Evolutionary conservation across 2,888 invertebrate species (phyloP).

Genomic region (Microchrysa polita): DNA sequence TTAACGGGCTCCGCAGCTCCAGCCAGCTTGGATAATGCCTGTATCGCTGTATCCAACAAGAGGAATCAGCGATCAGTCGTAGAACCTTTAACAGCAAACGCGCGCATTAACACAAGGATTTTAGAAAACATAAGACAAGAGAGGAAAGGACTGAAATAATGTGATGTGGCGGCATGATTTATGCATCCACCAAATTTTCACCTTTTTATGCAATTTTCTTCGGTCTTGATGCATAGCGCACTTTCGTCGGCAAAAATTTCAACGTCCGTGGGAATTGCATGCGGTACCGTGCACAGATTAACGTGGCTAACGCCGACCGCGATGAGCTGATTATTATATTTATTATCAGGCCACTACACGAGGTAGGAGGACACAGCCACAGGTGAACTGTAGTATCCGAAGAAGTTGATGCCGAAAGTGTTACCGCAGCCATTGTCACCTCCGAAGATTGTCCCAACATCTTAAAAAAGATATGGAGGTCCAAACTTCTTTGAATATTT

Average conservation of each 20-base stretch:
- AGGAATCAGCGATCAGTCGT: too few relatives aligned
- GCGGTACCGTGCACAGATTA: slow-evolving; percentile 33
- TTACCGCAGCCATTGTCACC: slow-evolving; percentile 1
- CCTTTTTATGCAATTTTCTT: slow-evolving; percentile 42
- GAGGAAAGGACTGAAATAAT: slow-evolving; percentile 32
- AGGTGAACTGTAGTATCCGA: slow-evolving; percentile 43
- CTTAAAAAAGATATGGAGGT: too few relatives aligned
- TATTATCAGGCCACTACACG: slow-evolving; percentile 23
- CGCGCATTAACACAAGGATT: slow-evolving; percentile 11
- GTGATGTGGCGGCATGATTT: slow-evolving; percentile 35
- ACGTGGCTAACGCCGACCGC: slow-evolving; percentile 33
- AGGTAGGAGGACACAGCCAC: slow-evolving; percentile 44
- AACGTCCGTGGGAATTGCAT: slow-evolving; percentile 36
- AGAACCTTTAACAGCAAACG: background rate
- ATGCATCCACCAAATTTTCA: slow-evolving; percentile 44
- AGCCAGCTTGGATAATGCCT: background rate
- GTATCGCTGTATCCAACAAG: slow-evolving; percentile 1
- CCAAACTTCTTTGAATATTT: too few relatives aligned
- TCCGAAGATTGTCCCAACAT: too few relatives aligned
- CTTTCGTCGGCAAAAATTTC: background rate
- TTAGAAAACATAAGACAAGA: background rate
- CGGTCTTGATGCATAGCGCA: background rate
- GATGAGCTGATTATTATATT: slow-evolving; percentile 35
- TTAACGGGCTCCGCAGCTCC: slow-evolving; percentile 1
- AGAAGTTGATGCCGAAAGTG: slow-evolving; percentile 29